Base-by-base conservation (phyloP, 2,113 vertebrate species). In the Bolborhynchus lineola region DNA sequence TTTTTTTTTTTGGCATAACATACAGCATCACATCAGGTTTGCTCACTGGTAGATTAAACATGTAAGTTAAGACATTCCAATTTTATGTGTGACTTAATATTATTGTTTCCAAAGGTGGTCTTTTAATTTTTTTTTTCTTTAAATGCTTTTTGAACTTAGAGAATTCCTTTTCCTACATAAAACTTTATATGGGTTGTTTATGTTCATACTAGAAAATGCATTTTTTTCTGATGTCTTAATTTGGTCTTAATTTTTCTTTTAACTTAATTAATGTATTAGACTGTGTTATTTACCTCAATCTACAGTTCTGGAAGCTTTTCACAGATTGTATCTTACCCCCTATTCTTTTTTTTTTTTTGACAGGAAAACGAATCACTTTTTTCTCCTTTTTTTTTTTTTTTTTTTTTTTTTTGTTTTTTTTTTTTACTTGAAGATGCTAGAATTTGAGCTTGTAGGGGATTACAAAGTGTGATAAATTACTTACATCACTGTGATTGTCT, bases 1-100 rank as follows among this genome's bases (percentile, higher is more conserved):
- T 53, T 18, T 53, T 50, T 53, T 53, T 31, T 55, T 55, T 55
- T 55, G 29, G 4, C 29, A 8, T 7, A 28, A 62, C 24, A 49
- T 70, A 17, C 24, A 41, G 9, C 47, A 21, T 72, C 50, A 47
- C 11, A 13, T 49, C 20, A 67, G 31, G 2, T 7, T 59, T 92
- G 16, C 75, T 91, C 49, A 8, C 29, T 35, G 25, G 2, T 42
- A 69, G 35, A 62, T 64, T 53, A 55, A 84, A 74, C 23, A 41
- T 1, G 2, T 39, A 28, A 15, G 6, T 68, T 82, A 29, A 65
- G 94, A 10, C 2, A n/a, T 4, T 37, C 0, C 29, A 1, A 7
- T 71, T 47, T 39, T 79, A 20, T n/a, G 3, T 79, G 52, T 82
- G 19, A 26, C 82, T 76, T 88, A 39, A 33, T 74, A 24, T 16